Evolutionary conservation across 2,797 vertebrate species (phyloP).

Genomic region (Diplodus puntazzo): DNA sequence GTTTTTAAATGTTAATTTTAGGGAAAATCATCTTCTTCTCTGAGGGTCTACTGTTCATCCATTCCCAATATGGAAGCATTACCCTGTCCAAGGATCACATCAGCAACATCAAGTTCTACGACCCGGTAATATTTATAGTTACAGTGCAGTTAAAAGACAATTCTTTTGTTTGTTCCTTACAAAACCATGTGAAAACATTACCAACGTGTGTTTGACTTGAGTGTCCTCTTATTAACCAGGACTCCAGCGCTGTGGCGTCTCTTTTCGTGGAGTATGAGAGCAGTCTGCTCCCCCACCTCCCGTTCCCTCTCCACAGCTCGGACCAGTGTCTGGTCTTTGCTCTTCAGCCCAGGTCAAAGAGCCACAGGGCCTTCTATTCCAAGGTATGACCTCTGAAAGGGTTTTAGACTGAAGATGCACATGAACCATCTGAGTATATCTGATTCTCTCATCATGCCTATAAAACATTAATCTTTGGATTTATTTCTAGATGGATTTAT

Average conservation of each 20-base stretch:
- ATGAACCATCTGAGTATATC: background rate
- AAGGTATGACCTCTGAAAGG: slow-evolving; percentile 80
- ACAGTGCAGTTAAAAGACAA: background rate
- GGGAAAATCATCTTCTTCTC: slow-evolving; percentile 95
- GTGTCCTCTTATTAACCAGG: slow-evolving; percentile 78
- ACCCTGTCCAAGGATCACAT: slow-evolving; percentile 90
- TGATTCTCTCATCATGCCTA: background rate
- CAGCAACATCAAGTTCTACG: slow-evolving; percentile 87
- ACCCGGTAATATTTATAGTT: slow-evolving; percentile 83
- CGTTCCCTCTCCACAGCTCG: slow-evolving; percentile 87
- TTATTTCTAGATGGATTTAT: too few relatives aligned
- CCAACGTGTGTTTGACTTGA: background rate
- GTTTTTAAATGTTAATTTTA: slow-evolving; percentile 66
- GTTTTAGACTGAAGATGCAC: background rate
- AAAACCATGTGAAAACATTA: background rate
- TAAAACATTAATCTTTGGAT: background rate
- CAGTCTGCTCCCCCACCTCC: slow-evolving; percentile 90
- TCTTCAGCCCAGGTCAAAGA: slow-evolving; percentile 91
- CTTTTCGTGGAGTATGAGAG: slow-evolving; percentile 90
- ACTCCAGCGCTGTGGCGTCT: slow-evolving; percentile 87
- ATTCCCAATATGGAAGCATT: slow-evolving; percentile 89
- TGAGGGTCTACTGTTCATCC: slow-evolving; percentile 91
- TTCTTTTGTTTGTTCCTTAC: background rate
- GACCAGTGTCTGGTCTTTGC: slow-evolving; percentile 89
- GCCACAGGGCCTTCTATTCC: slow-evolving; percentile 91